Evolutionary conservation across 2,797 vertebrate genomes (phyloP).

Genomic region (Trematocara caparti): DNA sequence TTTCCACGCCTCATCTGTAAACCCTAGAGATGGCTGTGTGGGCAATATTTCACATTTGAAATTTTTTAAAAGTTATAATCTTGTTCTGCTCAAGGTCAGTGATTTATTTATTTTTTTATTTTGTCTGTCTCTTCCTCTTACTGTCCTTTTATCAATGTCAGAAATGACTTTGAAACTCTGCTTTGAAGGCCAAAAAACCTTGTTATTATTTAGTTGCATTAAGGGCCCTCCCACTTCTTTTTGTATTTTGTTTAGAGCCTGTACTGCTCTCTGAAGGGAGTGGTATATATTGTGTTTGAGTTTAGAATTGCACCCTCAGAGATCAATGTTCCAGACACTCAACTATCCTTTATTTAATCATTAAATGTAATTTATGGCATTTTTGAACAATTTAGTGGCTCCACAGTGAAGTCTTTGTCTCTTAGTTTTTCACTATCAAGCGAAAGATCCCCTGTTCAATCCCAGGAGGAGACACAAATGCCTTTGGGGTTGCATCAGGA

Average conservation of each 20-base stretch:
- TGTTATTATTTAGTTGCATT: background rate
- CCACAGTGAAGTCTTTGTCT: background rate
- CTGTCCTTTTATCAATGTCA: background rate
- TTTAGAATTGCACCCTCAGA: background rate
- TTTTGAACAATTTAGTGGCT: background rate
- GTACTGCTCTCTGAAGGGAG: background rate
- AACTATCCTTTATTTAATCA: background rate
- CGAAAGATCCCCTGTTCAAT: background rate
- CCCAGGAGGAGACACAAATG: background rate
- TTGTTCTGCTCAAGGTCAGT: background rate
- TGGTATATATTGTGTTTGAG: background rate
- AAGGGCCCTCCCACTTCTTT: background rate
- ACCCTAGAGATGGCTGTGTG: background rate
- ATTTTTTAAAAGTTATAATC: background rate
- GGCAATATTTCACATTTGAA: background rate
- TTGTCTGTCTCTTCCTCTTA: background rate
- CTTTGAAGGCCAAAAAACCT: background rate
- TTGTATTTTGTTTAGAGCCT: background rate
- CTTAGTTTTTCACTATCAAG: background rate
- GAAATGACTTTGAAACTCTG: background rate
- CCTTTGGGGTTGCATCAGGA: background rate
- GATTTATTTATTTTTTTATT: background rate
- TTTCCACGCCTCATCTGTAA: background rate
- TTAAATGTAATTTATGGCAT: background rate
- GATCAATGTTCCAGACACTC: background rate